phyloP scores from a whole-genome alignment of 2,797 vertebrate species.

The Scarus forsteni region DNA sequence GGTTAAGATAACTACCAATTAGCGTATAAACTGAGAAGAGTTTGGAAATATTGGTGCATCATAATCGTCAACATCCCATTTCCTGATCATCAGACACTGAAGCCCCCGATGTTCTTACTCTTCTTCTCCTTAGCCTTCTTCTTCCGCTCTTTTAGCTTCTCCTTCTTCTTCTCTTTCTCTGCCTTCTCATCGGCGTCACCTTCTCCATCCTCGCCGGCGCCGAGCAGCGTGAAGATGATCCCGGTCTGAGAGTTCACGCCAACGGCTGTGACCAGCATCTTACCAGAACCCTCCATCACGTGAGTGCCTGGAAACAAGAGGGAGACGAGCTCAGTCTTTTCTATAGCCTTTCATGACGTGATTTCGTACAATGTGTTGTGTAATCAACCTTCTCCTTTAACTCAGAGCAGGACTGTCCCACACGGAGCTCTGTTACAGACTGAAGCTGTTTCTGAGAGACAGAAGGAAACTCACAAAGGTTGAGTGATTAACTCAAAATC shows the following conservation, averaged over 20 bases:
- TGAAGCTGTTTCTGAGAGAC: too few species aligned
- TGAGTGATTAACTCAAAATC: too few species aligned
- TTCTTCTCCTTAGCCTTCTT: slow-evolving; percentile 82
- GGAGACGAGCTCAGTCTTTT: not conserved
- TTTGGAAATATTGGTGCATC: too few species aligned
- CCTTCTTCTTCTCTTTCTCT: slow-evolving; percentile 89
- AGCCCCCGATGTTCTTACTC: slow-evolving; percentile 55
- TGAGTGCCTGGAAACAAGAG: slow-evolving; percentile 88
- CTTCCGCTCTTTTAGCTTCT: slow-evolving; percentile 89
- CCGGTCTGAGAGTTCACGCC: slow-evolving; percentile 98
- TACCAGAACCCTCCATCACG: slow-evolving; percentile 97
- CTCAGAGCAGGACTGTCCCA: too few species aligned
- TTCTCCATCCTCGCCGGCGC: slow-evolving; percentile 89
- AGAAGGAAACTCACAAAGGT: too few species aligned
- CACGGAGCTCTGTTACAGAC: too few species aligned
- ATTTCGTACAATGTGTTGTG: too few species aligned
- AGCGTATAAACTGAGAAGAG: too few species aligned
- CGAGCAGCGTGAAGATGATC: slow-evolving; percentile 95
- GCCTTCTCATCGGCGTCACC: slow-evolving; percentile 83
- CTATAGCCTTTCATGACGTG: not conserved
- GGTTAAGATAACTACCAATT: too few species aligned
- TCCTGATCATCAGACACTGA: too few species aligned
- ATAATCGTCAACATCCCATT: too few species aligned
- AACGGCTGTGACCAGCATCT: slow-evolving; percentile 95
- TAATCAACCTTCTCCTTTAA: too few species aligned